A percentile compares a stretch with the other conserved stretches of the same genome.
phyloP scores from a whole-genome alignment of 2,113 vertebrate species.

The Callipepla californica region DNA sequence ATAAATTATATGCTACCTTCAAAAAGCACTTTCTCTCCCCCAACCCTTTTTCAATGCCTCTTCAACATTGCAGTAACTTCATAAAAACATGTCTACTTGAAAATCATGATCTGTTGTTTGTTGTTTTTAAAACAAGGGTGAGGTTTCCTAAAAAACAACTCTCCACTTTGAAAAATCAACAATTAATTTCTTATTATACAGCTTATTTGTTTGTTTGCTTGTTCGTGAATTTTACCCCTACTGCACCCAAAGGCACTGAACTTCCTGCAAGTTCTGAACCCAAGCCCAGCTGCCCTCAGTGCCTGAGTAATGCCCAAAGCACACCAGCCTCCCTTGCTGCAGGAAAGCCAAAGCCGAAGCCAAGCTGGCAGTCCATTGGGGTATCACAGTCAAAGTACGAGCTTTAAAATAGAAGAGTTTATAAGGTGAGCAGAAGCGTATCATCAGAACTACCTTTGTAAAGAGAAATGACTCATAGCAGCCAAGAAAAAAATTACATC shows the following conservation, averaged over 20 bases:
- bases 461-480: neutral
- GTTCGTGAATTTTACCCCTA: neutral
- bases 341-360: neutral
- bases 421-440: neutral
- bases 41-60: neutral
- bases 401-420: neutral
- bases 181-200: neutral
- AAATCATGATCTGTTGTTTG: neutral
- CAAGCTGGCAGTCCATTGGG: rapidly evolving
- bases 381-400: neutral
- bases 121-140: neutral
- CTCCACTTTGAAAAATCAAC: neutral
- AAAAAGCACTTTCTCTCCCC: neutral
- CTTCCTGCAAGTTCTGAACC: neutral
- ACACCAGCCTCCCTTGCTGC: neutral
- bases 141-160: neutral
- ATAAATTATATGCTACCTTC: neutral
- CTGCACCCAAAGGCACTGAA: neutral
- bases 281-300: rapidly evolving
- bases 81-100: neutral
- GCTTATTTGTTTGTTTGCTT: neutral
- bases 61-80: constrained; percentile 12
- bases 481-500: neutral
- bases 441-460: neutral
- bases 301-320: rapidly evolving